Percentiles rank a stretch among this genome's conserved stretches.
These are phyloP conservation scores for Stenolophus ochropezus DNA, from an alignment of 2,888 invertebrate genomes.

Conservation along the genomic window DNA sequence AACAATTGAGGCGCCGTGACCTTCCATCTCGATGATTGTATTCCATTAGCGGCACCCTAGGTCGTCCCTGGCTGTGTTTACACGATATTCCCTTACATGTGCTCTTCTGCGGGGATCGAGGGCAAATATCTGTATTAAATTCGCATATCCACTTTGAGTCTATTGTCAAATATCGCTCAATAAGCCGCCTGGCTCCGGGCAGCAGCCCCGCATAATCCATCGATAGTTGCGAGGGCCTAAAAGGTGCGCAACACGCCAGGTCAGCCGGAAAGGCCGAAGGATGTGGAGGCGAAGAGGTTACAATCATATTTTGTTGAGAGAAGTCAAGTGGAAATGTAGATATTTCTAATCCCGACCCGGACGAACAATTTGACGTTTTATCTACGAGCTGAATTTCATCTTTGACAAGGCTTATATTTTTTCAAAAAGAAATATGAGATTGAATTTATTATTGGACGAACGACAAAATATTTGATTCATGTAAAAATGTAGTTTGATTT, in stretches of 20 bases:
- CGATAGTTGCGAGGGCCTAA: constrained; percentile 1
- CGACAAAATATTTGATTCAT: neutral
- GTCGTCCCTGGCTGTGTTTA: constrained; percentile 15
- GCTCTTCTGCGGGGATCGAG: neutral
- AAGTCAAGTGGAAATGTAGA: neutral
- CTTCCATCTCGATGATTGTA: constrained; percentile 31
- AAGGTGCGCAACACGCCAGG: neutral
- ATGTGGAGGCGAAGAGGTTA: neutral
- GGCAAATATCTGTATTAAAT: constrained; percentile 28
- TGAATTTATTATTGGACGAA: too few relatives aligned
- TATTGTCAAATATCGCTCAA: constrained; percentile 24
- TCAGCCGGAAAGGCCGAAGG: neutral
- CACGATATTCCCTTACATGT: constrained; percentile 20
- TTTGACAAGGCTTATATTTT: neutral
- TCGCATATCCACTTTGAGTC: constrained; percentile 27
- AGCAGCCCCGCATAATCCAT: neutral
- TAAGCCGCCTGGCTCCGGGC: neutral
- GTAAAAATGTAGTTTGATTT: neutral
- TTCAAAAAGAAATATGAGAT: neutral
- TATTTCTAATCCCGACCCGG: neutral
- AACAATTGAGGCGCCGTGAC: neutral
- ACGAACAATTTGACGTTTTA: neutral
- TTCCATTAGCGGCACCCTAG: constrained; percentile 28
- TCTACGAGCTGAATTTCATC: neutral
- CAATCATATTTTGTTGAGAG: neutral